Percentiles rank a stretch among this genome's conserved stretches.
phyloP scores from a whole-genome alignment of 1,140 invertebrate species.

The Drosophila nebulosa region DNA sequence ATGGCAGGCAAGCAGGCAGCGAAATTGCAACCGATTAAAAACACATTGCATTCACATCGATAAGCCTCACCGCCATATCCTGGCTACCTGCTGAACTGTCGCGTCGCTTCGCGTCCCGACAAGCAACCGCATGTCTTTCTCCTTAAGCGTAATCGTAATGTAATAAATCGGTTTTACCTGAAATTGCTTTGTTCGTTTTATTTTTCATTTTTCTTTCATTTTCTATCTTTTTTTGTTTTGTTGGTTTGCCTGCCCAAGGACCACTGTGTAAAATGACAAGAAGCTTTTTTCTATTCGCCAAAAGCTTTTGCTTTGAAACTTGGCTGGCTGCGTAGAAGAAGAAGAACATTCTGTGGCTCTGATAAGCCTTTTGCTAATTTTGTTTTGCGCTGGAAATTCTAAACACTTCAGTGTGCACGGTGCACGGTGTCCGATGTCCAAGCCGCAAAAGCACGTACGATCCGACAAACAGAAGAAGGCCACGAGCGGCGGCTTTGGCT shows the following conservation, averaged over 20 bases:
- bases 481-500: not conserved
- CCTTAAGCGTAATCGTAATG: not conserved
- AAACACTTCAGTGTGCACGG: slow-evolving; percentile 15
- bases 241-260: not conserved
- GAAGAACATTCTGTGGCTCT: not conserved
- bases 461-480: not conserved
- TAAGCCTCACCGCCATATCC: slow-evolving; percentile 16
- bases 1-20: not conserved
- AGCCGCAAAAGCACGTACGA: not conserved
- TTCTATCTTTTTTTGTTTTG: no score
- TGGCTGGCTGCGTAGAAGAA: slow-evolving; percentile 16
- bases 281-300: slow-evolving; percentile 35
- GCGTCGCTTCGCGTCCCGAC: no score
- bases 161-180: slow-evolving; percentile 21
- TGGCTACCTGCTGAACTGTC: slow-evolving; percentile 6
- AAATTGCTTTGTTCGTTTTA: not conserved
- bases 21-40: slow-evolving; percentile 52
- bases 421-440: no score
- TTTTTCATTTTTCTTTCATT: no score
- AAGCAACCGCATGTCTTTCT: slow-evolving; percentile 39
- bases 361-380: slow-evolving; percentile 25
- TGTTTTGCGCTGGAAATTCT: slow-evolving; percentile 51
- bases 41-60: slow-evolving; percentile 32
- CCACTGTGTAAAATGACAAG: slow-evolving; percentile 2
- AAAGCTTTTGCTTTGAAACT: slow-evolving; percentile 49